Evolutionary conservation across 2,113 vertebrate genomes (phyloP).

Genomic region (Gorsachius goisagi): DNA sequence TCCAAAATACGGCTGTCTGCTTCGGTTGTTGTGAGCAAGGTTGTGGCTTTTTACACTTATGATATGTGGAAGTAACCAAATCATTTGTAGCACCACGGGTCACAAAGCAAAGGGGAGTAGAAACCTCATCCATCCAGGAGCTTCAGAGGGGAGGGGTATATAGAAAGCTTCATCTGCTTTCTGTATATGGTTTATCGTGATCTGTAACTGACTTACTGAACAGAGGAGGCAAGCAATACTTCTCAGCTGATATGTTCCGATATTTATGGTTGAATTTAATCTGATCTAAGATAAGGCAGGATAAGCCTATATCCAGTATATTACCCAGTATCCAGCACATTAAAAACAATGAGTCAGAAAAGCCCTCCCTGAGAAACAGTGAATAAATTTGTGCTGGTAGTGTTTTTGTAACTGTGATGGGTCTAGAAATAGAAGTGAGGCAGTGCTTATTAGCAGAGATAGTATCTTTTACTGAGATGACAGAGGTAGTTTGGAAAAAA

Average conservation of each 20-base stretch:
- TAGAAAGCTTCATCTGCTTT: background rate
- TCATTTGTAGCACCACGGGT: background rate
- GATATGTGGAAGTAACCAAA: background rate
- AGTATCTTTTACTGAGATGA: background rate
- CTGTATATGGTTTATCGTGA: background rate
- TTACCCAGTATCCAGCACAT: background rate
- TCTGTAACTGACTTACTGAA: background rate
- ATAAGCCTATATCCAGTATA: background rate
- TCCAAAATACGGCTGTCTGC: background rate
- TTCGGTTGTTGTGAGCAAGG: background rate
- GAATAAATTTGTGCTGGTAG: constrained; percentile 26
- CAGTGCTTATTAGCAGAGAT: background rate
- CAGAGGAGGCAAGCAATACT: background rate
- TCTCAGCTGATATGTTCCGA: background rate
- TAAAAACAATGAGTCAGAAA: constrained; percentile 34
- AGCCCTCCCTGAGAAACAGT: background rate
- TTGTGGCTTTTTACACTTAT: background rate
- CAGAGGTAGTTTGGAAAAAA: background rate
- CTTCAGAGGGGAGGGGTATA: background rate
- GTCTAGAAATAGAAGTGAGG: constrained; percentile 16
- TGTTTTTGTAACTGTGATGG: constrained; percentile 13
- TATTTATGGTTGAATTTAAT: constrained; percentile 22
- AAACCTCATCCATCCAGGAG: background rate
- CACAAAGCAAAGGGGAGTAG: background rate
- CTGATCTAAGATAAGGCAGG: background rate